These are phyloP conservation scores for Calephelis nemesis DNA, from an alignment of 1,140 invertebrate genomes.

Conservation along the genomic window DNA sequence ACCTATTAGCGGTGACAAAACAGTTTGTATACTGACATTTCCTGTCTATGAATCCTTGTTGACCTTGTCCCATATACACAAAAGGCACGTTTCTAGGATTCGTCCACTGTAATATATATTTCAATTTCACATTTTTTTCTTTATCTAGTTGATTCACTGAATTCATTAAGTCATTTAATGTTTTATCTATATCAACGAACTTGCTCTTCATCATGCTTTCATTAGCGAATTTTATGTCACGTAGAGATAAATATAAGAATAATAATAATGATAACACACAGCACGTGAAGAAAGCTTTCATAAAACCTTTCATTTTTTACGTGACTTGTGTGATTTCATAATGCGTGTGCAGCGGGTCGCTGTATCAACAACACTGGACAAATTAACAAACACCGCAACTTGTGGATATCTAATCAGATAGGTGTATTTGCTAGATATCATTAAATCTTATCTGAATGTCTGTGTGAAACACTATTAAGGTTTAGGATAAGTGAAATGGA, in stretches of 20 bases:
- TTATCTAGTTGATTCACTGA: conserved; percentile 2
- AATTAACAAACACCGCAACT: conserved; percentile 1
- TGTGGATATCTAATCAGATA: too few species aligned
- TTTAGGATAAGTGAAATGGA: too few species aligned
- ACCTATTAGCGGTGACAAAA: conserved; percentile 48
- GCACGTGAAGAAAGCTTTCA: conserved; percentile 19
- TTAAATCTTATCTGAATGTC: too few species aligned
- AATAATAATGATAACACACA: conserved; percentile 4
- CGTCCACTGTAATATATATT: conserved; percentile 62
- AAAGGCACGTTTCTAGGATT: conserved; percentile 45
- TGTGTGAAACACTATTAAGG: too few species aligned
- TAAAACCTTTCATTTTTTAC: neutral
- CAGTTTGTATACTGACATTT: conserved; percentile 56
- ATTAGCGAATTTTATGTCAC: neutral
- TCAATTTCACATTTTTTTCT: conserved; percentile 38
- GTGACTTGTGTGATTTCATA: neutral
- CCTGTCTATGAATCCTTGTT: conserved; percentile 40
- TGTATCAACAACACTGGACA: conserved; percentile 10
- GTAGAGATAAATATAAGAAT: conserved; percentile 16
- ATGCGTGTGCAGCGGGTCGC: neutral
- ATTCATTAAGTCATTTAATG: neutral
- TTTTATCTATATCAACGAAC: neutral
- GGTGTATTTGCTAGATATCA: too few species aligned
- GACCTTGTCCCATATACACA: conserved; percentile 50
- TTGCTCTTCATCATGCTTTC: conserved; percentile 14